phyloP scores from a whole-genome alignment of 2,888 invertebrate genomes.

The Callosobruchus maculatus region DNA sequence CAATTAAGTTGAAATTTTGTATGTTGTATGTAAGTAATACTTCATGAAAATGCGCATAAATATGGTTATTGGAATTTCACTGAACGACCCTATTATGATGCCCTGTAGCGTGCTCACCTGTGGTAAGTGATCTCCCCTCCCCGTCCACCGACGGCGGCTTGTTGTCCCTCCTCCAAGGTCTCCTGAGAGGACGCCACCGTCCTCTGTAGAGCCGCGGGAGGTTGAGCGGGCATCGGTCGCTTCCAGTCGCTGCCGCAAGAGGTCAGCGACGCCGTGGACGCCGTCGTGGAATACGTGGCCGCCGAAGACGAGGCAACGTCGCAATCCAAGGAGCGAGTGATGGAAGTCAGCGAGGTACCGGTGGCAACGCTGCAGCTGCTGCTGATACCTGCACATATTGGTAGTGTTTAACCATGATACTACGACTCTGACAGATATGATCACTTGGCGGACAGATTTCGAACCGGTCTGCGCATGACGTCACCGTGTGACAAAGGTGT shows the following conservation, averaged over 20 bases:
- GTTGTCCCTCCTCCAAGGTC: neutral
- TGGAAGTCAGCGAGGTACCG: constrained; percentile 58
- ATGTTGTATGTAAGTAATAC: too few relatives aligned
- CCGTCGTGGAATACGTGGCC: neutral
- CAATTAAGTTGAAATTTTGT: too few relatives aligned
- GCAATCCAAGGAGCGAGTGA: constrained; percentile 65
- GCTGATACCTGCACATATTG: constrained; percentile 41
- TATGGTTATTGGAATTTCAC: too few relatives aligned
- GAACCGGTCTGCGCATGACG: too few relatives aligned
- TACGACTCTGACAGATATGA: too few relatives aligned
- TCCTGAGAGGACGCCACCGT: constrained; percentile 42
- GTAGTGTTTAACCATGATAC: too few relatives aligned
- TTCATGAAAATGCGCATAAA: too few relatives aligned
- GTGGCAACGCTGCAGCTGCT: constrained; percentile 59
- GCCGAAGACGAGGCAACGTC: constrained; percentile 51
- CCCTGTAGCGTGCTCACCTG: constrained; percentile 79
- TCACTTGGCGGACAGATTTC: too few relatives aligned
- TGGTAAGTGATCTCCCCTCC: constrained; percentile 82
- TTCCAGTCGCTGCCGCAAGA: constrained; percentile 58
- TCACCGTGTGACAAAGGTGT: too few relatives aligned
- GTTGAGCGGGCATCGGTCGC: constrained; percentile 21
- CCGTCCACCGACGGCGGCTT: neutral
- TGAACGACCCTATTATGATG: too few relatives aligned
- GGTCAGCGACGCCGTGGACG: constrained; percentile 57
- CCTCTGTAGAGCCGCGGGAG: neutral